Evolutionary conservation across 2,113 vertebrate genomes (phyloP).

Genomic region (Aramus guarauna): DNA sequence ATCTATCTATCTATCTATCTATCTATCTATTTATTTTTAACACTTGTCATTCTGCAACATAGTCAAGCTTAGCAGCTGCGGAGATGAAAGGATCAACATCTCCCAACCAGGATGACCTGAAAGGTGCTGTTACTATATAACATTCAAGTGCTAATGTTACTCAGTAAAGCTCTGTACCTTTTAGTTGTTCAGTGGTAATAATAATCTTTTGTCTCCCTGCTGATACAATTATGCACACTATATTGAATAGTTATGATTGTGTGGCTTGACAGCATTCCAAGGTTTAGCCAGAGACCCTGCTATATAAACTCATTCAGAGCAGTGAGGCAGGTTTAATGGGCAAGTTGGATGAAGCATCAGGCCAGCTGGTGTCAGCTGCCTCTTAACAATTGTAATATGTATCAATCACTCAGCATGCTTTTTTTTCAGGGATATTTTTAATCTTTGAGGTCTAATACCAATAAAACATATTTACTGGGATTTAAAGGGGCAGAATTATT

Average conservation of each 20-base stretch:
- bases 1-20: too few species aligned
- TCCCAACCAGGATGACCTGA: neutral
- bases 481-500: constrained; percentile 11
- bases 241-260: constrained; percentile 17
- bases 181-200: neutral
- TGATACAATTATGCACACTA: neutral
- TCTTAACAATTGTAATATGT: constrained; percentile 20
- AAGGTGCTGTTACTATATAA: neutral
- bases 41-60: constrained; percentile 16
- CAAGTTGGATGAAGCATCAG: constrained; percentile 45
- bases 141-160: neutral
- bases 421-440: neutral
- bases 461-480: constrained; percentile 1
- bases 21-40: neutral
- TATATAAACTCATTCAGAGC: constrained; percentile 23
- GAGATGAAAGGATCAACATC: constrained; percentile 38
- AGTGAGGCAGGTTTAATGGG: constrained; percentile 46
- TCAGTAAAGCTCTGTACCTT: neutral
- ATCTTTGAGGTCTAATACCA: neutral
- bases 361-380: constrained; percentile 59
- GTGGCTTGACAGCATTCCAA: constrained; percentile 19
- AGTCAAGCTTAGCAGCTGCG: constrained; percentile 37
- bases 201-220: constrained; percentile 12
- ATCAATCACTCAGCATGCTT: constrained; percentile 42
- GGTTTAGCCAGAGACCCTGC: constrained; percentile 4